Percentiles rank a stretch among this genome's conserved stretches.
Conservation (phyloP, 2,888 invertebrate species). For the Polydesmus complanatus region DNA sequence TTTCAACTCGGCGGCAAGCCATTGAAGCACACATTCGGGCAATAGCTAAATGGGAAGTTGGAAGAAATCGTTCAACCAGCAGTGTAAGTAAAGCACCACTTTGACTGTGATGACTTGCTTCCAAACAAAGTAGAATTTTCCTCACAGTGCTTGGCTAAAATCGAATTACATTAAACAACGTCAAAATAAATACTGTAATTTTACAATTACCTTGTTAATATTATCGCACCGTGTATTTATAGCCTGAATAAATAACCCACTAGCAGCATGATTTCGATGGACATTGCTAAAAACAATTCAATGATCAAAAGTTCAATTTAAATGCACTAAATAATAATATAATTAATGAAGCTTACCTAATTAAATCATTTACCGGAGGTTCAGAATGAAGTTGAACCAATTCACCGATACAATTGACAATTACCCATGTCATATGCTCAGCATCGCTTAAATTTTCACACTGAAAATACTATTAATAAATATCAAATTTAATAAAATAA, state of each 20-base stretch:
- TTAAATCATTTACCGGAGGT: conserved; percentile 48
- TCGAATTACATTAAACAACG: background rate
- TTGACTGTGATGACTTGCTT: conserved; percentile 47
- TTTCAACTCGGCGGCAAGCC: conserved; percentile 50
- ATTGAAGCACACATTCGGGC: conserved; percentile 55
- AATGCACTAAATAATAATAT: background rate
- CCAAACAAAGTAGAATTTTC: conserved; percentile 52
- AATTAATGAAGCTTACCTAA: conserved; percentile 30
- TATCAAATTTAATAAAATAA: background rate
- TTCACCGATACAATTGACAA: conserved; percentile 55
- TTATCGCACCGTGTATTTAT: conserved; percentile 47
- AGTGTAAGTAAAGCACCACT: conserved; percentile 53
- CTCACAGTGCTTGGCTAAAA: conserved; percentile 49
- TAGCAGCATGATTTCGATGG: conserved; percentile 49
- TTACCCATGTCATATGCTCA: conserved; percentile 57
- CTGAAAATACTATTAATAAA: conserved; percentile 33
- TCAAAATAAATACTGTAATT: background rate
- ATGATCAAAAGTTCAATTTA: conserved; percentile 2
- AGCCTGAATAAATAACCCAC: conserved; percentile 55
- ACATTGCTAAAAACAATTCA: conserved; percentile 36
- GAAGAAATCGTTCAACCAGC: conserved; percentile 48
- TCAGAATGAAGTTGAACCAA: conserved; percentile 50
- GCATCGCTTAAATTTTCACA: conserved; percentile 49
- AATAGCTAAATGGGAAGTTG: conserved; percentile 51
- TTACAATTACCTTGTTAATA: background rate